These are phyloP conservation scores for Phthorimaea operculella DNA, from an alignment of 1,140 invertebrate genomes.

Conservation along the genomic window DNA sequence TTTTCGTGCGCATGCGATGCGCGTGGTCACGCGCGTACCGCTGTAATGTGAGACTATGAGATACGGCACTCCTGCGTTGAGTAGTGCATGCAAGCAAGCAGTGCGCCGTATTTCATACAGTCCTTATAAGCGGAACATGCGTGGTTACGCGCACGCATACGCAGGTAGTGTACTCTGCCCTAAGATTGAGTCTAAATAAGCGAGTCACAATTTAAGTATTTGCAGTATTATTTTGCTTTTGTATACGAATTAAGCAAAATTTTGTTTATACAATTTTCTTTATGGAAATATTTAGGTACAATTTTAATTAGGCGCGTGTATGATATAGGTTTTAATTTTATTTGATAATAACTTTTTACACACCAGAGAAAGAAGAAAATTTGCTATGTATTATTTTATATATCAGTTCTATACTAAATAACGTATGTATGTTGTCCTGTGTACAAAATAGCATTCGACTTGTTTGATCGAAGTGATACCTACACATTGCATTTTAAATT, in stretches of 20 bases:
- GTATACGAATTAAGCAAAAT: not conserved
- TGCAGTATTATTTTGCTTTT: not conserved
- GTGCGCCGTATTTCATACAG: too few relatives aligned
- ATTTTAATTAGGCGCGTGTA: not conserved
- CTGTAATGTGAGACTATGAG: too few relatives aligned
- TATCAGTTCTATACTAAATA: constrained; percentile 5
- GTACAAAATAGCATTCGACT: constrained; percentile 53
- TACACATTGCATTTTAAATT: constrained; percentile 59
- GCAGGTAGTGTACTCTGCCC: too few relatives aligned
- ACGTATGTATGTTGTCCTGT: constrained; percentile 46
- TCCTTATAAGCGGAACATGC: too few relatives aligned
- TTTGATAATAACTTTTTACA: constrained; percentile 10
- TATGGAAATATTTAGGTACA: too few relatives aligned
- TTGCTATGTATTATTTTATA: constrained; percentile 19
- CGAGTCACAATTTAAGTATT: constrained; percentile 9
- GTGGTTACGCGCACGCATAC: too few relatives aligned
- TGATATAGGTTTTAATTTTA: not conserved
- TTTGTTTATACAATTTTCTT: too few relatives aligned
- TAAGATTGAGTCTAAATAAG: not conserved
- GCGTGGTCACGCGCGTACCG: too few relatives aligned
- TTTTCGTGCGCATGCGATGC: too few relatives aligned
- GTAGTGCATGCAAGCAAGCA: too few relatives aligned
- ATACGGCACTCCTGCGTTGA: too few relatives aligned
- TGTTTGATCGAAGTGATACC: constrained; percentile 47
- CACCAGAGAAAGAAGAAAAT: constrained; percentile 39